Evolutionary conservation across 2,113 vertebrate species (phyloP).

Genomic region (Willisornis vidua): DNA sequence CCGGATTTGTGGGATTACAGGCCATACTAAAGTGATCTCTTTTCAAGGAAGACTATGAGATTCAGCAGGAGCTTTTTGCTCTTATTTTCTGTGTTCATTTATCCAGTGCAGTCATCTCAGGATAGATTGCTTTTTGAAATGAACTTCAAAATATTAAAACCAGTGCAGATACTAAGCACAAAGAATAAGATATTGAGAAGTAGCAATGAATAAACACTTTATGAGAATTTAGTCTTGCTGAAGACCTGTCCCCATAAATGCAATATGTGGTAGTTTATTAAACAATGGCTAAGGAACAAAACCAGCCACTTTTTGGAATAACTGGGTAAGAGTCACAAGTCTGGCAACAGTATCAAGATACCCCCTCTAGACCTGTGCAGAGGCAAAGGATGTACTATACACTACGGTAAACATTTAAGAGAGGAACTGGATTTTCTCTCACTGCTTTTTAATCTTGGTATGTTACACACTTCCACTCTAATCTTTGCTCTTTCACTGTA

Average conservation of each 20-base stretch:
- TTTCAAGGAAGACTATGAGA: neutral
- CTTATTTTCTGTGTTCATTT: neutral
- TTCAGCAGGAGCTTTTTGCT: neutral
- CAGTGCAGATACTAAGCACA: neutral
- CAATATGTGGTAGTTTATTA: neutral
- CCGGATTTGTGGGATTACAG: neutral
- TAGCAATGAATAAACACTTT: neutral
- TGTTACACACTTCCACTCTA: slow-evolving; percentile 11
- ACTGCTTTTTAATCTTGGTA: slow-evolving; percentile 10
- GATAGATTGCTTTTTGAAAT: neutral
- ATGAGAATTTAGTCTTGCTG: neutral
- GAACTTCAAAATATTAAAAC: neutral
- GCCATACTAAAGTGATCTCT: neutral
- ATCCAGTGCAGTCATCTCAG: neutral
- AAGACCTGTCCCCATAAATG: neutral
- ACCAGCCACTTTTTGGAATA: neutral
- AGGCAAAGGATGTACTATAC: neutral
- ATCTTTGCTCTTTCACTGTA: neutral
- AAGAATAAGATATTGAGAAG: neutral
- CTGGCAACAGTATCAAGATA: neutral
- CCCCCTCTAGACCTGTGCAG: neutral
- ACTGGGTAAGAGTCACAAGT: neutral
- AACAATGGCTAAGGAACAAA: neutral
- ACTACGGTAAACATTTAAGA: neutral
- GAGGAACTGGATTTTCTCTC: slow-evolving; percentile 38